These are phyloP conservation scores for Procambarus clarkii DNA, from an alignment of 1,140 invertebrate genomes.

Conservation along the genomic window DNA sequence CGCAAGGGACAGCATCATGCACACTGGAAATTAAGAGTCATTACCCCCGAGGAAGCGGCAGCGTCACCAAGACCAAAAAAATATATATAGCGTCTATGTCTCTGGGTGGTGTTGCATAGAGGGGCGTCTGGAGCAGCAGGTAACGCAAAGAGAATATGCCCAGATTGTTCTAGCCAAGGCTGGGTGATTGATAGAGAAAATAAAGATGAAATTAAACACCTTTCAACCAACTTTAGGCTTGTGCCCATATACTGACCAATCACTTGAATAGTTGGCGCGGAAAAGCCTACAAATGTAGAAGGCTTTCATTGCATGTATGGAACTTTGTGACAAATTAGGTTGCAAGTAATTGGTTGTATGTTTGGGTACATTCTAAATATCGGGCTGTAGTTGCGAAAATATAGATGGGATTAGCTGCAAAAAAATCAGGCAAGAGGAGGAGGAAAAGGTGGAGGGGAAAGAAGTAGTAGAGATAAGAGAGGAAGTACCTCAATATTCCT, in stretches of 20 bases:
- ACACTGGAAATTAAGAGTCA: neutral
- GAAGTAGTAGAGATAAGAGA: neutral
- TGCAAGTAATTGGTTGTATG: neutral
- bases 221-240: neutral
- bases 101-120: neutral
- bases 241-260: neutral
- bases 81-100: neutral
- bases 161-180: neutral
- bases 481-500: conserved; percentile 68
- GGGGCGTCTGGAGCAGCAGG: neutral
- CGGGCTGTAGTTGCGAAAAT: neutral
- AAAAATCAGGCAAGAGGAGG: neutral
- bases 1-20: neutral
- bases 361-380: neutral
- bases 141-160: neutral
- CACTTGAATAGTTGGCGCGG: neutral
- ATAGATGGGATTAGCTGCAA: neutral
- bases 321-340: neutral
- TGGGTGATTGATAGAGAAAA: neutral
- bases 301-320: neutral
- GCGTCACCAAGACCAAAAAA: no score
- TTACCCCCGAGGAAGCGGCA: no score
- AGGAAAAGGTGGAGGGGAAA: neutral
- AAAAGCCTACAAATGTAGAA: neutral
- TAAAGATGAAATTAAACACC: neutral